phyloP scores from a whole-genome alignment of 2,797 vertebrate species.

The Enteromius viviparus region DNA sequence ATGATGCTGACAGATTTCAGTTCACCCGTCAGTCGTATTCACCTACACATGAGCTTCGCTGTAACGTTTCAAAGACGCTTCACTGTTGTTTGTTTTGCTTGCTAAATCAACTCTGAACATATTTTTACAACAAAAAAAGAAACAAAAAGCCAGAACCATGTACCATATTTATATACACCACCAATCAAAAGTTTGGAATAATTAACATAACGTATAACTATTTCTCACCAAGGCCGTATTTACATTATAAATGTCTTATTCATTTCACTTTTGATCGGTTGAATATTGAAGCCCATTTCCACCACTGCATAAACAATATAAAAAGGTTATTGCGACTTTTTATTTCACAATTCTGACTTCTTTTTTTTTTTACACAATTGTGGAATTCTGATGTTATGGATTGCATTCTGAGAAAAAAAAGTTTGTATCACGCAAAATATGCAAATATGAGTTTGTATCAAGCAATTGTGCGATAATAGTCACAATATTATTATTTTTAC shows the following conservation, averaged over 20 bases:
- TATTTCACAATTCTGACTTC: too few species aligned
- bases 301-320: too few species aligned
- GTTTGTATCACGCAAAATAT: too few species aligned
- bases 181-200: not conserved
- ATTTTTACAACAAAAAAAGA: conserved; percentile 11
- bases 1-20: not conserved
- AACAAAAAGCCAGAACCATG: not conserved
- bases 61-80: conserved; percentile 52
- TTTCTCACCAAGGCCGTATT: not conserved
- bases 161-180: not conserved
- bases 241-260: not conserved
- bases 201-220: too few species aligned
- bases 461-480: not conserved
- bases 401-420: too few species aligned
- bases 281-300: not conserved
- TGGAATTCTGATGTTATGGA: too few species aligned
- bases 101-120: conserved; percentile 46
- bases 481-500: not conserved
- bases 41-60: not conserved
- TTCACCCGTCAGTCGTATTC: not conserved
- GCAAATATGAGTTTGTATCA: too few species aligned
- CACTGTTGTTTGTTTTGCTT: conserved; percentile 38
- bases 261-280: not conserved
- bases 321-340: too few species aligned
- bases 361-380: too few species aligned